Percentiles rank a stretch among this genome's conserved stretches.
These are phyloP conservation scores for Drosophila helvetica DNA, from an alignment of 2,888 invertebrate species.

Conservation along the genomic window DNA sequence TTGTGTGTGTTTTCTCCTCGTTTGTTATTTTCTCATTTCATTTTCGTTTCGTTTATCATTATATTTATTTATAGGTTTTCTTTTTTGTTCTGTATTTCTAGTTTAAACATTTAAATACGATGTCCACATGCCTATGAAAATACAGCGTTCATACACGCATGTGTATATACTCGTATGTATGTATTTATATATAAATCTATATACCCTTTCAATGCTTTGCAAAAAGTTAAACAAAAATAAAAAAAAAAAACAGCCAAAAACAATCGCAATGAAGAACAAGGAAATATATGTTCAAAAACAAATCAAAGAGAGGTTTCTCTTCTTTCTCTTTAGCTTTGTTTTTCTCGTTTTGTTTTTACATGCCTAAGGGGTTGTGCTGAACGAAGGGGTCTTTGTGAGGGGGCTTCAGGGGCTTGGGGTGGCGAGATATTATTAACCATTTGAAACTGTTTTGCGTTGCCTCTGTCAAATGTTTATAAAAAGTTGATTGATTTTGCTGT, in stretches of 20 bases:
- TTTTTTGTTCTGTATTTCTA: constrained; percentile 57
- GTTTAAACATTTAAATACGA: constrained; percentile 72
- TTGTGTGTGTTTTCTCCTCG: constrained; percentile 3
- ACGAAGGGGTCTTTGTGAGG: background rate
- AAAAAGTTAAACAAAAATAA: constrained; percentile 55
- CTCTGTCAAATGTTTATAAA: constrained; percentile 41
- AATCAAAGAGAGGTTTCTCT: background rate
- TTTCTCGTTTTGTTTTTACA: constrained; percentile 3
- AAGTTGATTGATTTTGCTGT: constrained; percentile 49
- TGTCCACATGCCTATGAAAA: constrained; percentile 66
- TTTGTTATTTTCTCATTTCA: constrained; percentile 3
- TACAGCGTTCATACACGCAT: constrained; percentile 62
- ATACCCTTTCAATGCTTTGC: constrained; percentile 69
- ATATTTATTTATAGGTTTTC: constrained; percentile 11
- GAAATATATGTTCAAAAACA: background rate
- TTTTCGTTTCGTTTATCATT: constrained; percentile 20
- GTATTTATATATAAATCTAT: constrained; percentile 59
- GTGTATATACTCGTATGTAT: constrained; percentile 36
- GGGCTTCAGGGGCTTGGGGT: background rate
- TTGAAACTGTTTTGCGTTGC: constrained; percentile 16
- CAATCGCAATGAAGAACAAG: constrained; percentile 10
- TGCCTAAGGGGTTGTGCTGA: background rate
- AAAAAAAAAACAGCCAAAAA: constrained; percentile 10
- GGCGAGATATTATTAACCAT: constrained; percentile 28
- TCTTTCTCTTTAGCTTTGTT: background rate